Evolutionary conservation across 2,797 vertebrate species (phyloP).

Genomic region (Eulemur albifrons): DNA sequence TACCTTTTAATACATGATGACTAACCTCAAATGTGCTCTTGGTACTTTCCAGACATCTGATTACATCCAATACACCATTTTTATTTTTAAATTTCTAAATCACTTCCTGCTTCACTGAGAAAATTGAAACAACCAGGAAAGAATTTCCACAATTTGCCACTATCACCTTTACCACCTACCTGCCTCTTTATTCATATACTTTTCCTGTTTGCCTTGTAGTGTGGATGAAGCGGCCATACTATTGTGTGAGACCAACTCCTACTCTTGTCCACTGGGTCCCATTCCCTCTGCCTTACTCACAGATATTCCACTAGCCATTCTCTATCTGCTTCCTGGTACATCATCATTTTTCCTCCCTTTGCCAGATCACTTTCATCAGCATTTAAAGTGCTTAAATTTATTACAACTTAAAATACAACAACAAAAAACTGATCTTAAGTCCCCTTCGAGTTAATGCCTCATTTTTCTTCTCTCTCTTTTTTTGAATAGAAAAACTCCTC

Average conservation of each 20-base stretch:
- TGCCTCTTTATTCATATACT: not conserved
- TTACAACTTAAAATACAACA: not conserved
- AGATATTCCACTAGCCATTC: not conserved
- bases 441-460: not conserved
- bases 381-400: not conserved
- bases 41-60: not conserved
- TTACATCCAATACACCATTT: not conserved
- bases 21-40: not conserved
- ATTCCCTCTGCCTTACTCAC: not conserved
- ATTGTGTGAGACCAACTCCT: not conserved
- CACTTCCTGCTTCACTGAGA: not conserved
- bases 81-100: constrained; percentile 3
- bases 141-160: not conserved
- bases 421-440: not conserved
- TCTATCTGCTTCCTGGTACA: not conserved
- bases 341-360: not conserved
- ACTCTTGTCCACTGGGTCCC: not conserved
- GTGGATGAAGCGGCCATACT: not conserved
- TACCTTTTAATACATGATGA: not conserved
- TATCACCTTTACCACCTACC: not conserved
- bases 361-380: not conserved
- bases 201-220: not conserved
- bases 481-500: not conserved
- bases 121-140: not conserved
- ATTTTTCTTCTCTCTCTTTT: not conserved